Base-by-base conservation (phyloP, 1,140 invertebrate species). In the Campodea augens region DNA sequence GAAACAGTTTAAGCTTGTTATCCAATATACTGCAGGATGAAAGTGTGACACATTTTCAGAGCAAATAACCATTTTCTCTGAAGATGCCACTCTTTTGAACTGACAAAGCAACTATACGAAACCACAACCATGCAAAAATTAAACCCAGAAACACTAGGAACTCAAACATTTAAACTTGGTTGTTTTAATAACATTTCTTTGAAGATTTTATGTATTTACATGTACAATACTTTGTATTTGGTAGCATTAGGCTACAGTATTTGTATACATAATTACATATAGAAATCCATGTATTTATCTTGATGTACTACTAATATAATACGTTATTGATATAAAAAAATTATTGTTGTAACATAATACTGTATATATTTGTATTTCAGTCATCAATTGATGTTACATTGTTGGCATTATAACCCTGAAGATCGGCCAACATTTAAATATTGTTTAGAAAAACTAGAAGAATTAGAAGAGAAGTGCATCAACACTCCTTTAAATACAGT, bases 381-480 rank as follows among this genome's bases (percentile, higher is more conserved):
- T 32, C 79, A 83, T 61, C 62, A 73, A 41, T 61, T 88, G 20
- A 81, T 90, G 66, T 57, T 76, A 25, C 68, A 75, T 51, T 88
- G 84, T 61, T 90, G 85, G 85, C 72, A 69, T 50, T 79, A 76
- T 48, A 68, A 70, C 49, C 73, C 81, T 0, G 74, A 77, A 48
- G 69, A 76, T 47, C 65, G 86, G 37, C 85, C 84, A 7, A 78
- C 73, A 19, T 90, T 91, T 59, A 73, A 74, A 38, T 71, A 76
- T 46, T 84, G 81, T 56, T 61, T 83, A 19, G 71, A 75, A 50
- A 65, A 74, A 13, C 63, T 88, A 29, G 65, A 70, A 48, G 61
- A 63, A 25, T 55, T 70, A 44, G 57, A 62, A 7, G 58, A 61
- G 51, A 53, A 53, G 39, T 50, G 40, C 4, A 46, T 25, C 2